A percentile compares a stretch with the other conserved stretches of the same genome.
Conservation (phyloP, 2,113 vertebrate genomes). For the Hydropotes inermis region DNA sequence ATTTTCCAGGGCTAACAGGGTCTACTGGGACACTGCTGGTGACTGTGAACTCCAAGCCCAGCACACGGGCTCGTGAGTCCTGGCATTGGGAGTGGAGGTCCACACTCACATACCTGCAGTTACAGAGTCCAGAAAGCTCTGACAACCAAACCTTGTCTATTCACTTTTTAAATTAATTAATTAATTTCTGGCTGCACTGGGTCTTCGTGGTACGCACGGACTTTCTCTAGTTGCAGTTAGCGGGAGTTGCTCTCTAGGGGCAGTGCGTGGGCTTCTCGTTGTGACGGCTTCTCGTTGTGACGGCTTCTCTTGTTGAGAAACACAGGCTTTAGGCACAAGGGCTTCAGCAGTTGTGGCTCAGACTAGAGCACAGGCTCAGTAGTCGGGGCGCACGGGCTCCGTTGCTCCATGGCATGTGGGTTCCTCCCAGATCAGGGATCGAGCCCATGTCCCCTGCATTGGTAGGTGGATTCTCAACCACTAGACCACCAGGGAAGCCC, state of each 20-base stretch:
- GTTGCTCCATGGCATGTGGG: neutral
- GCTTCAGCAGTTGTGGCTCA: neutral
- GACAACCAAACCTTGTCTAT: neutral
- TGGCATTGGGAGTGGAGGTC: neutral
- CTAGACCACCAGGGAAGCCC: neutral
- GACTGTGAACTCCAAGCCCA: neutral
- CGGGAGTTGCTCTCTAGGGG: neutral
- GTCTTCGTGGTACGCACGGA: fast-evolving
- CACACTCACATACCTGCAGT: too few relatives aligned
- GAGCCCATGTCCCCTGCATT: neutral
- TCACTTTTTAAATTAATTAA: neutral
- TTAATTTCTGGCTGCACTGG: neutral
- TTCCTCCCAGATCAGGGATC: neutral
- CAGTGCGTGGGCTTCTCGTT: fast-evolving
- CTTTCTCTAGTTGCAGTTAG: neutral
- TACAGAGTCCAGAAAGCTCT: neutral
- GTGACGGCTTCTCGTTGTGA: neutral
- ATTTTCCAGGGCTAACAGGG: neutral
- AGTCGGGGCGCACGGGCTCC: neutral
- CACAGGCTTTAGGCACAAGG: neutral
- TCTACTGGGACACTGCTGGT: neutral
- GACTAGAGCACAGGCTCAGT: neutral
- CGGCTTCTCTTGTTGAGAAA: neutral
- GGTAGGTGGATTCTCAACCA: neutral
- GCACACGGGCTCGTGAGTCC: fast-evolving